Evolutionary conservation across 2,888 invertebrate genomes (phyloP).

Genomic region (Luperina testacea): DNA sequence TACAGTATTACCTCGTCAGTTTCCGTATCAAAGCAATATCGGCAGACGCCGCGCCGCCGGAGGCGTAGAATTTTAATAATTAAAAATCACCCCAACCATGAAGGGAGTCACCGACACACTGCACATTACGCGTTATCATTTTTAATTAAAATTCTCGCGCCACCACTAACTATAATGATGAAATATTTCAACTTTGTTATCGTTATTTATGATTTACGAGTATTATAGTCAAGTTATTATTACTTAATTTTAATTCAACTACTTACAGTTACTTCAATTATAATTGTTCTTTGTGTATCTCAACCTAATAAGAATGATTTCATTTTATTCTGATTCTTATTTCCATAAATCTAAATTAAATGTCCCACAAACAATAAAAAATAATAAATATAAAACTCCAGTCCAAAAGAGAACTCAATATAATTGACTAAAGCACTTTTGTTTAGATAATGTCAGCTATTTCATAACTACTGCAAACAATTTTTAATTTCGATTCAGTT

Average conservation of each 20-base stretch:
- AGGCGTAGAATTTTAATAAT: constrained; percentile 89
- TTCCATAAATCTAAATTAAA: not conserved
- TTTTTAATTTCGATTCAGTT: constrained; percentile 83
- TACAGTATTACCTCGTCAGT: constrained; percentile 66
- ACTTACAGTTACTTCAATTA: not conserved
- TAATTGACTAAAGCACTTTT: constrained; percentile 42
- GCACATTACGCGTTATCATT: constrained; percentile 87
- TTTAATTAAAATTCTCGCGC: constrained; percentile 84
- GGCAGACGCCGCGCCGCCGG: constrained; percentile 76
- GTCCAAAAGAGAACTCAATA: constrained; percentile 27
- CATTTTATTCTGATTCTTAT: not conserved
- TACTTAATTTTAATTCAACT: constrained; percentile 5
- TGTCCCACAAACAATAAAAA: not conserved
- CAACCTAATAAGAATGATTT: not conserved
- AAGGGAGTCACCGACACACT: constrained; percentile 75
- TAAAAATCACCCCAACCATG: constrained; percentile 87
- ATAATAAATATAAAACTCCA: constrained; percentile 10
- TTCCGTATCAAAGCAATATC: constrained; percentile 84
- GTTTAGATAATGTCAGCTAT: constrained; percentile 62
- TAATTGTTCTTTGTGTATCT: constrained; percentile 17
- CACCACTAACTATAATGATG: constrained; percentile 75
- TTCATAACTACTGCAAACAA: constrained; percentile 75
- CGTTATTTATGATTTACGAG: constrained; percentile 50
- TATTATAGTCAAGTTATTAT: constrained; percentile 30
- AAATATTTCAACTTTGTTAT: constrained; percentile 69